Evolutionary conservation across 1,140 invertebrate species (phyloP).

Genomic region (Aphaenogaster rudis): DNA sequence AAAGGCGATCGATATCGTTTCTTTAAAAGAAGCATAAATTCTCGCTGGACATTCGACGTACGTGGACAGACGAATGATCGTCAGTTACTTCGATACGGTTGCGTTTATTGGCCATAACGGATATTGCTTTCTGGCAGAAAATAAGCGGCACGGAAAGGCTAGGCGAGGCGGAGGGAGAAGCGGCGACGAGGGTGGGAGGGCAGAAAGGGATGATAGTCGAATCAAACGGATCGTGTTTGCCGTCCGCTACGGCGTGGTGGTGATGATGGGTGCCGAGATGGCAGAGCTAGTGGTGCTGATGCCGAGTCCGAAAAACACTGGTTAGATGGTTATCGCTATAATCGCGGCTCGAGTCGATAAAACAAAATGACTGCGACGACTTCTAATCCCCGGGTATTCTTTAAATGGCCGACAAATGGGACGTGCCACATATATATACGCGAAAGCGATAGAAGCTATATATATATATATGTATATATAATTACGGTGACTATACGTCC

Average conservation of each 20-base stretch:
- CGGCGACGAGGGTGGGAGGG: background rate
- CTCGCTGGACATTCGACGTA: conserved; percentile 46
- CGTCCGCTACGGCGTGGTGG: conserved; percentile 39
- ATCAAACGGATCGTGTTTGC: conserved; percentile 68
- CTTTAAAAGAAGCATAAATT: conserved; percentile 8
- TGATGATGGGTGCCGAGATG: conserved; percentile 53
- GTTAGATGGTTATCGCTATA: conserved; percentile 69
- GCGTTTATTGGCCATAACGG: conserved; percentile 63
- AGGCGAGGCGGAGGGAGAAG: background rate
- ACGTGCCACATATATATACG: conserved; percentile 3
- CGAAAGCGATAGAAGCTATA: background rate
- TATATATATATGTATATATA: background rate
- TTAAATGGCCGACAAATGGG: conserved; percentile 55
- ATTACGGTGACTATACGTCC: too few species aligned
- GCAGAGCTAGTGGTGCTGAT: conserved; percentile 29
- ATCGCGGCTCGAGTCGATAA: conserved; percentile 58
- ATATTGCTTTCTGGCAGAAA: conserved; percentile 60
- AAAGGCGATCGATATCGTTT: conserved; percentile 8
- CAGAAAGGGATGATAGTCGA: conserved; percentile 34
- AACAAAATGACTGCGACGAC: conserved; percentile 51
- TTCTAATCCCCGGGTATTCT: conserved; percentile 71
- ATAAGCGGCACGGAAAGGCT: conserved; percentile 52
- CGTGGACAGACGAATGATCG: conserved; percentile 40
- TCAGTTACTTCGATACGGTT: conserved; percentile 48
- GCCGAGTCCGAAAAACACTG: conserved; percentile 52